phyloP scores from a whole-genome alignment of 92 coral and sea anemone species.

The Siderastrea siderea region DNA sequence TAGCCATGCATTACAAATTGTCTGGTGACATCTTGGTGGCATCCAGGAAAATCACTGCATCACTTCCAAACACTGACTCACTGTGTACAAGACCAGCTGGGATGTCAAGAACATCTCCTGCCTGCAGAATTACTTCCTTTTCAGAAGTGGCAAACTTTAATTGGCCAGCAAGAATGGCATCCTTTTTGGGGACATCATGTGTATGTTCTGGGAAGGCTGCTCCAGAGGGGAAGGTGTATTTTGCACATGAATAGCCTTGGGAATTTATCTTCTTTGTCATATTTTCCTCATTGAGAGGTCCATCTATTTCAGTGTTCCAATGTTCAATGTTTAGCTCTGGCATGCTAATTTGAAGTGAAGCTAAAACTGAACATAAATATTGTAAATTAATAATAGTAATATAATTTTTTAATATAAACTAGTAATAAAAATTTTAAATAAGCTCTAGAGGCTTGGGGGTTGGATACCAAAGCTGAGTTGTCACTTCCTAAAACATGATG shows the following conservation, averaged over 20 bases:
- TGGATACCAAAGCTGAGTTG: too few species aligned
- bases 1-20: too few species aligned
- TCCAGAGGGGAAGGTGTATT: conserved; percentile 45
- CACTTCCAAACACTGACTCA: conserved; percentile 58
- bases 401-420: too few species aligned
- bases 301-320: conserved; percentile 45
- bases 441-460: too few species aligned
- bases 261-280: conserved; percentile 51
- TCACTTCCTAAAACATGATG: too few species aligned
- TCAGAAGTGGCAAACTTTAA: conserved; percentile 49
- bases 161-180: conserved; percentile 52
- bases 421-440: too few species aligned
- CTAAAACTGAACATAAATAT: neutral
- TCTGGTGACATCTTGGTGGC: conserved; percentile 29
- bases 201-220: conserved; percentile 55
- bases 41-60: conserved; percentile 53
- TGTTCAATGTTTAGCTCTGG: conserved; percentile 17
- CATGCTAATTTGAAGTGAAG: neutral
- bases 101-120: conserved; percentile 63
- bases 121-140: conserved; percentile 52
- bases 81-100: conserved; percentile 54
- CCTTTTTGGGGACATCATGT: conserved; percentile 51
- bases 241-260: conserved; percentile 51
- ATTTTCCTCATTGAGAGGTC: conserved; percentile 52
- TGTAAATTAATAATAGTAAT: too few species aligned